phyloP scores from a whole-genome alignment of 2,888 invertebrate genomes.

The Coleophora flavipennella region DNA sequence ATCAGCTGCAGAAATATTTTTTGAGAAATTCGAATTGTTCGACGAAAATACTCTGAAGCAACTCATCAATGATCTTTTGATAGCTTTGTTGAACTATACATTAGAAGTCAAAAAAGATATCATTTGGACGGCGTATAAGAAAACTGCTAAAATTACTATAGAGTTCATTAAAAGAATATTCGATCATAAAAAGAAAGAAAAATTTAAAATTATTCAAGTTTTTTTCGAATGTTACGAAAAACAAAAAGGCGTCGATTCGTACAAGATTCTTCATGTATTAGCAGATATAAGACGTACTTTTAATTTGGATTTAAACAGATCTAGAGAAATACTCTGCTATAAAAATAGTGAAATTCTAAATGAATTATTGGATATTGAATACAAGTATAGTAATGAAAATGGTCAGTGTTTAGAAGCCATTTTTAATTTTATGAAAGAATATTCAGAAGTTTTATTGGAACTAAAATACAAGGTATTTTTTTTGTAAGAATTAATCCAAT shows the following conservation, averaged over 20 bases:
- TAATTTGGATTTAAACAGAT: constrained; percentile 13
- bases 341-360: constrained; percentile 14
- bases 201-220: constrained; percentile 1
- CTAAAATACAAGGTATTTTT: constrained; percentile 29
- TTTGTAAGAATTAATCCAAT: too few species aligned
- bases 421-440: constrained; percentile 28
- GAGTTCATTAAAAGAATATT: constrained; percentile 16
- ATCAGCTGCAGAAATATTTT: constrained; percentile 21
- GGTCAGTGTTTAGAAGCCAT: constrained; percentile 16
- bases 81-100: constrained; percentile 5
- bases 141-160: constrained; percentile 14
- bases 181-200: constrained; percentile 4
- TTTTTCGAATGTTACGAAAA: constrained; percentile 10
- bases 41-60: constrained; percentile 12
- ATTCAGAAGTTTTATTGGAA: constrained; percentile 22
- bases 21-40: constrained; percentile 36
- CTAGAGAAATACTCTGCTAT: constrained; percentile 13
- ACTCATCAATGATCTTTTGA: constrained; percentile 13
- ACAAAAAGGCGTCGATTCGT: constrained; percentile 4
- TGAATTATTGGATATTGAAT: constrained; percentile 10
- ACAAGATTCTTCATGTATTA: constrained; percentile 16
- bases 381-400: constrained; percentile 5
- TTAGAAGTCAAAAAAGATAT: background rate
- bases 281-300: constrained; percentile 12
- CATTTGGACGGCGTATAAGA: constrained; percentile 12